A percentile compares a stretch with the other conserved stretches of the same genome.
Evolutionary conservation across 2,113 vertebrate genomes (phyloP).

Genomic region (Crotalus horridus): DNA sequence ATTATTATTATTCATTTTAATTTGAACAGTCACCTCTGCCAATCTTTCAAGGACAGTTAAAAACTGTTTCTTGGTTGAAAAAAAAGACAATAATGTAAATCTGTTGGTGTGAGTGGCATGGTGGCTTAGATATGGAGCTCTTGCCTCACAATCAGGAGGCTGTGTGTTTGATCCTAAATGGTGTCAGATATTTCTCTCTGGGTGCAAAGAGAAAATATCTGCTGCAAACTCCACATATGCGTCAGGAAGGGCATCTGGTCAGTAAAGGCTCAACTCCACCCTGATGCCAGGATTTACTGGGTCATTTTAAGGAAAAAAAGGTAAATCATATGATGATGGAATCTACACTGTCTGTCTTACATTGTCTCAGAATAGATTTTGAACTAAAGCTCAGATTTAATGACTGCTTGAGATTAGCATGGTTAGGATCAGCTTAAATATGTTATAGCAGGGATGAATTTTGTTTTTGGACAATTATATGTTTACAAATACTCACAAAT

Average conservation of each 20-base stretch:
- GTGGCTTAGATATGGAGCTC: too few species aligned
- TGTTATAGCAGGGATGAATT: background rate
- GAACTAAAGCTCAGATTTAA: background rate
- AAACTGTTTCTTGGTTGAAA: constrained; percentile 40
- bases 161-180: too few species aligned
- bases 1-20: constrained; percentile 48
- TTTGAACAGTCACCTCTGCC: constrained; percentile 55
- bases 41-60: constrained; percentile 50
- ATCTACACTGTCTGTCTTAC: background rate
- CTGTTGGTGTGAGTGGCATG: background rate
- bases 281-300: too few species aligned
- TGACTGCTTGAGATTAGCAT: background rate
- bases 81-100: constrained; percentile 14
- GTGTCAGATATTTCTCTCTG: too few species aligned
- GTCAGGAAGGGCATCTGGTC: too few species aligned
- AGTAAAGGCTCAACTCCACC: too few species aligned
- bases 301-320: background rate
- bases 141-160: too few species aligned
- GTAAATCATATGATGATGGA: constrained; percentile 14
- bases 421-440: background rate
- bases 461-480: background rate
- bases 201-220: too few species aligned
- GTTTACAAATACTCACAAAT: background rate
- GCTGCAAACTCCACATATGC: too few species aligned
- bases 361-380: background rate